Conservation (phyloP, 2,113 vertebrate species). For the Megalops atlanticus region DNA sequence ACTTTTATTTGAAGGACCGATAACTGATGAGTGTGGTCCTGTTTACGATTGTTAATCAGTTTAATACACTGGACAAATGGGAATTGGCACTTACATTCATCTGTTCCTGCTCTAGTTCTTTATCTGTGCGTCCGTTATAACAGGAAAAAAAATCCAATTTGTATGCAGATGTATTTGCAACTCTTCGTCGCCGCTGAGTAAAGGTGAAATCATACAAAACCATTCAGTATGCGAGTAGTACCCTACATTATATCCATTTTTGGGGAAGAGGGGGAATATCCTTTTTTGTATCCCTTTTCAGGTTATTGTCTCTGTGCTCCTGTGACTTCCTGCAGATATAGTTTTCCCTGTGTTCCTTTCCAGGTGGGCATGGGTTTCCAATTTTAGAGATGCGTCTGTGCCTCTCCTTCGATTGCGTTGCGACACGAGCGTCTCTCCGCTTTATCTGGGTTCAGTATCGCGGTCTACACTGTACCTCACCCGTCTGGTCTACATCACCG, state of each 20-base stretch:
- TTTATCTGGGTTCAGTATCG: constrained; percentile 32
- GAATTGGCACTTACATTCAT: constrained; percentile 69
- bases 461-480: constrained; percentile 20
- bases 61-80: not conserved
- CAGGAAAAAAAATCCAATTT: constrained; percentile 30
- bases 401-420: not conserved
- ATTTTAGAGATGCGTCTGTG: not conserved
- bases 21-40: not conserved
- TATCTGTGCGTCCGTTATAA: constrained; percentile 19
- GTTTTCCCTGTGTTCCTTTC: constrained; percentile 15
- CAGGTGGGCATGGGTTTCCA: constrained; percentile 9
- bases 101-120: constrained; percentile 49
- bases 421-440: constrained; percentile 2
- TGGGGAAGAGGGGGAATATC: constrained; percentile 20
- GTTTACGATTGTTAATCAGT: not conserved
- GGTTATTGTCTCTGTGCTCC: constrained; percentile 12
- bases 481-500: constrained; percentile 40
- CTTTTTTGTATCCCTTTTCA: constrained; percentile 22
- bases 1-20: not conserved
- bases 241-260: constrained; percentile 67
- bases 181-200: constrained; percentile 1
- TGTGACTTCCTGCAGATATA: not conserved
- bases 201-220: constrained; percentile 21
- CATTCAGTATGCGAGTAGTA: constrained; percentile 16
- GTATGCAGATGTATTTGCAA: constrained; percentile 28